Evolutionary conservation across 2,797 vertebrate species (phyloP).

Genomic region (Darevskia nairensis): DNA sequence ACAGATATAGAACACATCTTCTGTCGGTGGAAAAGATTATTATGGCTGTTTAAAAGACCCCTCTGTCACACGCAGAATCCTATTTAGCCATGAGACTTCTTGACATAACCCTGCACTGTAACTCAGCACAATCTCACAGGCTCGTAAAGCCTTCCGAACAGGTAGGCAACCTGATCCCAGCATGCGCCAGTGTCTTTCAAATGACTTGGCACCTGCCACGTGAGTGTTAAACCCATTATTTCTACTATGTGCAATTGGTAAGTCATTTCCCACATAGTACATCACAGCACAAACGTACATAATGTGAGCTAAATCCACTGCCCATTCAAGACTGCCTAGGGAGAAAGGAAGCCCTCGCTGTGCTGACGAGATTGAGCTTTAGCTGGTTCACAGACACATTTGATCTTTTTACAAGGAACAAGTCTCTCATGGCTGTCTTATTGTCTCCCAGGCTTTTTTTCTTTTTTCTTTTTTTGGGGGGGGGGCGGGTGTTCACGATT

Average conservation of each 20-base stretch:
- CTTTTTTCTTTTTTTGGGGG: neutral
- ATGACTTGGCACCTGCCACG: neutral
- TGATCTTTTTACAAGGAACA: constrained; percentile 37
- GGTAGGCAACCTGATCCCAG: constrained; percentile 8
- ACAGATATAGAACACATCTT: neutral
- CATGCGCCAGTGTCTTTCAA: constrained; percentile 3
- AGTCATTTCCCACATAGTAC: constrained; percentile 34
- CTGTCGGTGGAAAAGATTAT: neutral
- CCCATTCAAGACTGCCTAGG: constrained; percentile 27
- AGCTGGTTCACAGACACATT: constrained; percentile 20
- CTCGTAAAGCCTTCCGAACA: neutral
- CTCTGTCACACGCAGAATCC: accelerated
- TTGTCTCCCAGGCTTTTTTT: constrained; percentile 18
- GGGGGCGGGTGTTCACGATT: neutral
- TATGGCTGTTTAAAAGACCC: neutral
- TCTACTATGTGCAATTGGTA: neutral
- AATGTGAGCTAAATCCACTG: constrained; percentile 32
- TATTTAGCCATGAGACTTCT: constrained; percentile 8
- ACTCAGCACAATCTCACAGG: neutral
- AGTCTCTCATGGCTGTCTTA: constrained; percentile 25
- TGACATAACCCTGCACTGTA: neutral
- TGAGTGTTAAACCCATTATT: constrained; percentile 2
- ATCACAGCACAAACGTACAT: constrained; percentile 10
- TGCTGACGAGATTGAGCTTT: neutral
- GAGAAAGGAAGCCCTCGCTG: constrained; percentile 34